Conservation (phyloP, 2,113 vertebrate species). For the Amia ocellicauda region DNA sequence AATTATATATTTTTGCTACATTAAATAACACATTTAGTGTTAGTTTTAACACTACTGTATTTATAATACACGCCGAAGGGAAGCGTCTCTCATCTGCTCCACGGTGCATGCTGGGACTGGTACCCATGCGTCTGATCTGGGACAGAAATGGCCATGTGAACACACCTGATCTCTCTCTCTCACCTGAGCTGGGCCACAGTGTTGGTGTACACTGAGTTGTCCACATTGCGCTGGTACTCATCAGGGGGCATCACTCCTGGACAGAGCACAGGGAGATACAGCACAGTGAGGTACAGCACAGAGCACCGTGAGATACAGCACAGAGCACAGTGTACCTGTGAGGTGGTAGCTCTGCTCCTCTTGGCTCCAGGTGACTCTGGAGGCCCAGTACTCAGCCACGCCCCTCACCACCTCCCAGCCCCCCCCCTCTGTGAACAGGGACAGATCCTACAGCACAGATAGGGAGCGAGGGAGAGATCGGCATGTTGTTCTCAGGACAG, state of each 20-base stretch:
- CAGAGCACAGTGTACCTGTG: conserved; percentile 56
- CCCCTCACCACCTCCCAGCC: conserved; percentile 80
- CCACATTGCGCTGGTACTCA: conserved; percentile 76
- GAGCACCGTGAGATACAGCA: neutral
- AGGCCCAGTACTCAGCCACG: conserved; percentile 89
- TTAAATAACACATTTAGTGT: too few relatives aligned
- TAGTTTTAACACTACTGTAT: too few relatives aligned
- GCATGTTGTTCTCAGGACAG: too few relatives aligned
- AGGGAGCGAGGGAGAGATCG: neutral
- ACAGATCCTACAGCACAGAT: conserved; percentile 70
- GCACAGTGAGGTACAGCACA: conserved; percentile 16
- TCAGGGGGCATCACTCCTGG: conserved; percentile 93
- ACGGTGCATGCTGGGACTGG: too few relatives aligned
- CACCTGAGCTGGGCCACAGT: conserved; percentile 79
- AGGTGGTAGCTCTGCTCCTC: conserved; percentile 78
- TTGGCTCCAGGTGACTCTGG: conserved; percentile 76
- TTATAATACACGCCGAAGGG: too few relatives aligned
- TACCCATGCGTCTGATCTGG: too few relatives aligned
- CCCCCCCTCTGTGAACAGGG: conserved; percentile 71
- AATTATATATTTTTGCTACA: too few relatives aligned
- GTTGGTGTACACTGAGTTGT: conserved; percentile 92
- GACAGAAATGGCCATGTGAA: too few relatives aligned
- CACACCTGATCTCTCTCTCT: too few relatives aligned
- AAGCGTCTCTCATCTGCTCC: too few relatives aligned
- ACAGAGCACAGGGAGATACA: neutral